Evolutionary conservation across 2,113 vertebrate species (phyloP), one percentile per base, ranked within the genome.

Genomic region (Corydoras maculifer): DNA sequence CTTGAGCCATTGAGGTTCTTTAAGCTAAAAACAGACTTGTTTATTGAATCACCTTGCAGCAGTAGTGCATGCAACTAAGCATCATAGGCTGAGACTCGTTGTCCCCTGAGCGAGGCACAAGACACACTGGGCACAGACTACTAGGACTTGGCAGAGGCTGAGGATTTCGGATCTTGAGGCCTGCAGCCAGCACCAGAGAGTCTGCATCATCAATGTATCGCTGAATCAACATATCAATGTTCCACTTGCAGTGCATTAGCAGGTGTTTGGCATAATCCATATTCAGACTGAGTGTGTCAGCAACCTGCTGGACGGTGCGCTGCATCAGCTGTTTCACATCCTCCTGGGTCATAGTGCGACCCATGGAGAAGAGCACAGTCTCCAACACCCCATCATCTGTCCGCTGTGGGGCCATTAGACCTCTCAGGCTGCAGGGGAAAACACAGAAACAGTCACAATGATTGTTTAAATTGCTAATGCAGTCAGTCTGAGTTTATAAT

Each of bases 61-160:
- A 99, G 86, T 90, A 93, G 85, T 98, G 96, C 88, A 85, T 85
- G 82, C 97, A 99, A 88, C 94, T 93, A 74, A 99, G 93, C 0
- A 88, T 69, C 58, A n/a, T 85, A 2, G 89, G 93, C 10, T 86
- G 80, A 2, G 86, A 80, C 1, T 92, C 93, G 0, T 51, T 50
- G 0, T 85, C 75, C 3, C 58, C 59, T 18, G 78, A 81, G 31
- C 91, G 74, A 0, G 90, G 89, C 73, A 82, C 87, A 67, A 98
- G 82, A 53, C 96, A 98, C 3, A 98, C 93, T 0, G 95, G 96
- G 35, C 96, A 98, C 63, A 90, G 84, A 70, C 86, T 81, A 6
- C 86, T 75, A 0, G 90, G 89, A 11, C 79, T 80, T 0, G 88
- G 85, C 0, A 85, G 79, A 0, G 80, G 76, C 68, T 90, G 87